Evolutionary conservation across 2,113 vertebrate genomes (phyloP), one percentile per base, ranked within the genome.

Genomic region (Pterocles gutturalis): DNA sequence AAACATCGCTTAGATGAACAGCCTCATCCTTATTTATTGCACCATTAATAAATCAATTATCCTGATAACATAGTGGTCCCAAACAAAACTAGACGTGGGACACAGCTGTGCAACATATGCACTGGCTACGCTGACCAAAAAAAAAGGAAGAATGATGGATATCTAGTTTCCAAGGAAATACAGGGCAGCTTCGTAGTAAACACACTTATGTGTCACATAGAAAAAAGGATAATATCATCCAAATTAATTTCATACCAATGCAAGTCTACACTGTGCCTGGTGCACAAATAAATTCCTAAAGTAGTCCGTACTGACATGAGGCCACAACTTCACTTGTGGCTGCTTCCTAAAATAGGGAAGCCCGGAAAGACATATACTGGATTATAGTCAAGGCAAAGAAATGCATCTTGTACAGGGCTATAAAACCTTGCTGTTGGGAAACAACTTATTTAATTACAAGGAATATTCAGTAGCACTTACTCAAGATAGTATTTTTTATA

Each of bases 291-390:
- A 76, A 61, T 58, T 79, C 70, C 71, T 80, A 3, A 55, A 46
- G n/a, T 11, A 22, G 48, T 28, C 19, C 20, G 3, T 1, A 28
- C 3, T 1, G 11, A 25, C 31, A 34, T 0, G 2, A 58, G 64
- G 41, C 71, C 87, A 88, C 67, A 75, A 14, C 60, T 70, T 72
- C 83, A 71, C 46, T 34, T 51, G 48, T 29, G 86, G 43, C 38
- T 55, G 15, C 51, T 75, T 81, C 79, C 64, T 36, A 61, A 65
- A 84, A 24, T 0, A 72, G 41, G 58, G 66, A 51, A 92, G 60
- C 36, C 67, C 7, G 15, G 13, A 62, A 78, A 49, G 43, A 21
- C 25, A 69, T 1, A 9, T 1, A 19, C 13, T 16, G 43, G 46
- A 33, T 48, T 66, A 51, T 10, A 64, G 5, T 81, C 29, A 73